These are phyloP conservation scores for Hemaris fuciformis DNA, from an alignment of 2,888 invertebrate species.

Conservation along the genomic window DNA sequence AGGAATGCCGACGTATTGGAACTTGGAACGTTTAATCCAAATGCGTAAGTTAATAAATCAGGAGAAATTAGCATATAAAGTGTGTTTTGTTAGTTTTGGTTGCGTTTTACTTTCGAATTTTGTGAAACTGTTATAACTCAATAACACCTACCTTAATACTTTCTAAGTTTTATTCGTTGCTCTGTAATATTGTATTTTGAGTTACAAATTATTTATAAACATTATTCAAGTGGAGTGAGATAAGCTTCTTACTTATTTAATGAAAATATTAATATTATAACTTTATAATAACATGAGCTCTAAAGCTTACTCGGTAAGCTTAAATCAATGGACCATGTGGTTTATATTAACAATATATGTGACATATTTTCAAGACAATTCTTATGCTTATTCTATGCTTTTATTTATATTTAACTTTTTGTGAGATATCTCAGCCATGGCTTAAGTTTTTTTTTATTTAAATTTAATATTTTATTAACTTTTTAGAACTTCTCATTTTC, in stretches of 20 bases:
- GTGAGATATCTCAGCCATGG: no score
- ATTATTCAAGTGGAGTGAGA: neutral
- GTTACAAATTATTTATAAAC: neutral
- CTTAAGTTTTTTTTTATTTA: no score
- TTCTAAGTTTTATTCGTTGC: neutral
- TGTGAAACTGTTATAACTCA: neutral
- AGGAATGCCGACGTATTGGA: conserved; percentile 44
- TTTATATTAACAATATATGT: no score
- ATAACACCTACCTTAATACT: neutral
- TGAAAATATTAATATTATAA: neutral
- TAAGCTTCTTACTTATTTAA: neutral
- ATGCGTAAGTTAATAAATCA: conserved; percentile 47
- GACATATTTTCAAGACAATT: no score
- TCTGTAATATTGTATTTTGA: neutral
- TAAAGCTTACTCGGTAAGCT: no score
- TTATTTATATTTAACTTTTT: no score
- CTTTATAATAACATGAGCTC: neutral
- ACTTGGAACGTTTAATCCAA: conserved; percentile 40
- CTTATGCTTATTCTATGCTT: no score
- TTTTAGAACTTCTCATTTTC: no score
- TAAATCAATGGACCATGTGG: neutral
- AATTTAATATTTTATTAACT: no score
- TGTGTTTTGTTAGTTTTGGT: neutral
- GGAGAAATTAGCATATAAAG: conserved; percentile 5
- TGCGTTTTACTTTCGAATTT: neutral